phyloP scores from a whole-genome alignment of 2,888 invertebrate genomes.

The Baronia brevicornis region DNA sequence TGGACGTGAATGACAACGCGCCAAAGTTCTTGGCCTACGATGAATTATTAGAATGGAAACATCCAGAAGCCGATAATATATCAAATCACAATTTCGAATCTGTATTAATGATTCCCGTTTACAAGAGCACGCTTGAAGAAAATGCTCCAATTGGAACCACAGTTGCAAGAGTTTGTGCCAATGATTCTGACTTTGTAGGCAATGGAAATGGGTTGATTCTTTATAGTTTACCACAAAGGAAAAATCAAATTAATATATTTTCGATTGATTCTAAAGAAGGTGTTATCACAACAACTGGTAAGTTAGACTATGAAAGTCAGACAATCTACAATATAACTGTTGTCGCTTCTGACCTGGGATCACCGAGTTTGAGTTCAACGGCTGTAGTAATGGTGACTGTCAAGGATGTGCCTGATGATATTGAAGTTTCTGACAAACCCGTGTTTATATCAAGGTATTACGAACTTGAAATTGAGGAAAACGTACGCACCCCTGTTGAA shows the following conservation, averaged over 20 bases:
- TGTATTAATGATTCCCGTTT: slow-evolving; percentile 79
- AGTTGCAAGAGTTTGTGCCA: slow-evolving; percentile 85
- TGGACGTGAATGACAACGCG: slow-evolving; percentile 89
- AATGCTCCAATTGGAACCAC: slow-evolving; percentile 84
- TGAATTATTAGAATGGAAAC: slow-evolving; percentile 70
- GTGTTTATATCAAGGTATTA: slow-evolving; percentile 83
- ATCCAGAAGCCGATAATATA: slow-evolving; percentile 60
- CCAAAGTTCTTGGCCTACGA: slow-evolving; percentile 88
- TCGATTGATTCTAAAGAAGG: slow-evolving; percentile 91
- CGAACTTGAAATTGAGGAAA: slow-evolving; percentile 88
- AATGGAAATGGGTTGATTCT: slow-evolving; percentile 91
- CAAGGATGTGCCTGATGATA: slow-evolving; percentile 78
- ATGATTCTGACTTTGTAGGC: slow-evolving; percentile 88
- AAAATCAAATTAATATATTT: slow-evolving; percentile 79
- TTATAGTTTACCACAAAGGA: slow-evolving; percentile 82
- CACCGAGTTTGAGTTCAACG: slow-evolving; percentile 86
- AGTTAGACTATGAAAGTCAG: slow-evolving; percentile 82
- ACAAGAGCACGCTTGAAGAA: slow-evolving; percentile 84
- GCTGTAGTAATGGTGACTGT: slow-evolving; percentile 82
- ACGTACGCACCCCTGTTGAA: slow-evolving; percentile 83
- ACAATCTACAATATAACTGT: slow-evolving; percentile 84
- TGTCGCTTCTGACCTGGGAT: slow-evolving; percentile 89
- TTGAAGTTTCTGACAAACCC: slow-evolving; percentile 60
- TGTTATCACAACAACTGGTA: slow-evolving; percentile 82
- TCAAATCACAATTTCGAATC: slow-evolving; percentile 72